A percentile compares a stretch with the other conserved stretches of the same genome.
Evolutionary conservation across 2,888 invertebrate genomes (phyloP).

Genomic region (Macrostomum cliftonense): DNA sequence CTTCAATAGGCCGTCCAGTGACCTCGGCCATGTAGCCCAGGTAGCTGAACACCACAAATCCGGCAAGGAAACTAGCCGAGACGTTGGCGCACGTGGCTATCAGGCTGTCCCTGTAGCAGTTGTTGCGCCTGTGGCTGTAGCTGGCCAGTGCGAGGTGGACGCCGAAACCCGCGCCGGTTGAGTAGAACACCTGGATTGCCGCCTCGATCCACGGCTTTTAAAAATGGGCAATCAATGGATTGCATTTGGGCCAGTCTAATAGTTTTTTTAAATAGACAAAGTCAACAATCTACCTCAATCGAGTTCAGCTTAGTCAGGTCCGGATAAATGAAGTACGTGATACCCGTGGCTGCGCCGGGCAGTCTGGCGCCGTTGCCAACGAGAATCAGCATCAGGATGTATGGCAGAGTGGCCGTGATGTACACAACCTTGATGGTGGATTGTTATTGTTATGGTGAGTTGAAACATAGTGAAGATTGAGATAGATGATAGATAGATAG

Average conservation of each 20-base stretch:
- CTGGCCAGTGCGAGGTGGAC: constrained; percentile 66
- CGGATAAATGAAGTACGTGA: neutral
- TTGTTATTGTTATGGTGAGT: too few species aligned
- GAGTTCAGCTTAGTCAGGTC: constrained; percentile 37
- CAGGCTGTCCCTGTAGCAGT: constrained; percentile 50
- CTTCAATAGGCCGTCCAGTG: neutral
- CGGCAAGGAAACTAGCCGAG: constrained; percentile 66
- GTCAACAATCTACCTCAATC: too few species aligned
- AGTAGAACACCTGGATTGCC: constrained; percentile 65
- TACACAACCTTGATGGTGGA: constrained; percentile 49
- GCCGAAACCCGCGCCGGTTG: constrained; percentile 65
- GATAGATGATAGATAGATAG: too few species aligned
- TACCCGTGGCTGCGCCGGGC: neutral
- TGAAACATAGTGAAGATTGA: too few species aligned
- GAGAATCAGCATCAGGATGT: constrained; percentile 58
- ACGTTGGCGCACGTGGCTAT: constrained; percentile 62
- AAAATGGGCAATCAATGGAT: neutral
- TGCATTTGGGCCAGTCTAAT: too few species aligned
- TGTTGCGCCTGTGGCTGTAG: constrained; percentile 68
- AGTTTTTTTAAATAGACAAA: too few species aligned
- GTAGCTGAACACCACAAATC: constrained; percentile 67
- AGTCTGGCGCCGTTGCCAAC: constrained; percentile 46
- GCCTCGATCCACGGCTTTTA: constrained; percentile 65
- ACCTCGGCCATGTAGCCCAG: constrained; percentile 53
- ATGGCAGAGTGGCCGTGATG: constrained; percentile 66